phyloP scores from a whole-genome alignment of 2,113 vertebrate species.

The Muntiacus reevesi region DNA sequence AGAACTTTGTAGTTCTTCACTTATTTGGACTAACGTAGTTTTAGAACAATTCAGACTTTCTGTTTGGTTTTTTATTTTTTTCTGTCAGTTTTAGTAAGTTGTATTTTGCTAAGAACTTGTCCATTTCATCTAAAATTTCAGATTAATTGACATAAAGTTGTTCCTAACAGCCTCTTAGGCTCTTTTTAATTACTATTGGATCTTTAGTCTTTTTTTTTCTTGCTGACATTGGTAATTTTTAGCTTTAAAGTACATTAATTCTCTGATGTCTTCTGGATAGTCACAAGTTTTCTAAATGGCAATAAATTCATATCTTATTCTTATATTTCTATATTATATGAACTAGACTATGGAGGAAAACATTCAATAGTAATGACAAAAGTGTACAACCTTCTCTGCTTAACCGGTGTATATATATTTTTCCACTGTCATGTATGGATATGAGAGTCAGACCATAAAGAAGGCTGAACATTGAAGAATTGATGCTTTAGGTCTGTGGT shows the following conservation, averaged over 20 bases:
- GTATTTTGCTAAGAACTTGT: background rate
- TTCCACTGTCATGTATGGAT: background rate
- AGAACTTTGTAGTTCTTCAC: background rate
- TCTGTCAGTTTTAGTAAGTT: background rate
- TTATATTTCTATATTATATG: background rate
- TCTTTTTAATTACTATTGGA: background rate
- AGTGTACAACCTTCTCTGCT: background rate
- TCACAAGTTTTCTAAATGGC: background rate
- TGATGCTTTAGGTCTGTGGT: background rate
- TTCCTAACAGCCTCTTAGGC: background rate
- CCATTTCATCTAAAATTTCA: background rate
- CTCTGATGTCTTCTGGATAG: background rate
- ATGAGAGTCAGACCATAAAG: background rate
- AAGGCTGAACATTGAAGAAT: background rate
- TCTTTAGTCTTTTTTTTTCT: background rate
- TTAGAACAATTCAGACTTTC: background rate
- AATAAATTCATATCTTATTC: background rate
- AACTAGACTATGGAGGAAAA: background rate
- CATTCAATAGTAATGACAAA: background rate
- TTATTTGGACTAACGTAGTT: background rate
- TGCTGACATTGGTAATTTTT: background rate
- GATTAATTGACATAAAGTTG: background rate
- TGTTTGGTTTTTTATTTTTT: background rate
- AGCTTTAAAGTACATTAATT: background rate
- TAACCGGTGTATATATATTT: background rate